Evolutionary conservation across 2,797 vertebrate genomes (phyloP).

Genomic region (Mormyrus hasselquistii): DNA sequence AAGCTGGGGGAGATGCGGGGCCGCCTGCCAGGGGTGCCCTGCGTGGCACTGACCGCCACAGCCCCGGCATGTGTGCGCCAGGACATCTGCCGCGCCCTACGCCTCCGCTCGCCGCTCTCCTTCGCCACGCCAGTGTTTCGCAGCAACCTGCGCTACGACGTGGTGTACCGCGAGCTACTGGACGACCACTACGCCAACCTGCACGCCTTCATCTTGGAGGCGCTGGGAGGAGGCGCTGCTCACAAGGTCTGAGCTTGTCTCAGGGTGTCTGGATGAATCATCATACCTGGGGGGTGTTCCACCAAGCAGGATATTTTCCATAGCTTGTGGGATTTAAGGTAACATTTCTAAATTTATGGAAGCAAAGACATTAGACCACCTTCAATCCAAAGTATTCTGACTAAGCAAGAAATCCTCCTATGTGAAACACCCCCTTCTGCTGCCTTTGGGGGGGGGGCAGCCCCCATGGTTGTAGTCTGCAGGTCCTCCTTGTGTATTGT

Average conservation of each 20-base stretch:
- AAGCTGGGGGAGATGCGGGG: constrained; percentile 75
- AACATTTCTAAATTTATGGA: neutral
- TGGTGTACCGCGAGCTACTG: constrained; percentile 83
- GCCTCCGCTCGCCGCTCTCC: constrained; percentile 62
- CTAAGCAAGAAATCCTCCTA: neutral
- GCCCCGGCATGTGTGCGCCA: constrained; percentile 82
- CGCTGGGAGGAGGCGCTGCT: constrained; percentile 53
- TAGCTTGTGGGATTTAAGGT: neutral
- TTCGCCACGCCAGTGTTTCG: constrained; percentile 87
- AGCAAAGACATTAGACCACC: neutral
- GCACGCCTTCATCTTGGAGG: constrained; percentile 74
- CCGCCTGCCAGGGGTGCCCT: constrained; percentile 63
- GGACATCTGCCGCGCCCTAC: constrained; percentile 70
- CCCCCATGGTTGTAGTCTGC: too few relatives aligned
- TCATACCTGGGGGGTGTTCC: neutral
- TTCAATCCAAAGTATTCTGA: neutral
- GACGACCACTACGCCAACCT: constrained; percentile 71
- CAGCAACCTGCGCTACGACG: constrained; percentile 84
- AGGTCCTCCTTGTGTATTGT: neutral
- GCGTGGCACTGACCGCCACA: constrained; percentile 87
- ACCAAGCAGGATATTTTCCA: neutral
- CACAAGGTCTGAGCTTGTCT: constrained; percentile 60
- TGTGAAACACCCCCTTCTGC: neutral
- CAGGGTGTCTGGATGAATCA: neutral
- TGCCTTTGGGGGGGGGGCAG: neutral